Base-by-base conservation (phyloP, 1,140 invertebrate species). In the Platorchestia sp. region DNA sequence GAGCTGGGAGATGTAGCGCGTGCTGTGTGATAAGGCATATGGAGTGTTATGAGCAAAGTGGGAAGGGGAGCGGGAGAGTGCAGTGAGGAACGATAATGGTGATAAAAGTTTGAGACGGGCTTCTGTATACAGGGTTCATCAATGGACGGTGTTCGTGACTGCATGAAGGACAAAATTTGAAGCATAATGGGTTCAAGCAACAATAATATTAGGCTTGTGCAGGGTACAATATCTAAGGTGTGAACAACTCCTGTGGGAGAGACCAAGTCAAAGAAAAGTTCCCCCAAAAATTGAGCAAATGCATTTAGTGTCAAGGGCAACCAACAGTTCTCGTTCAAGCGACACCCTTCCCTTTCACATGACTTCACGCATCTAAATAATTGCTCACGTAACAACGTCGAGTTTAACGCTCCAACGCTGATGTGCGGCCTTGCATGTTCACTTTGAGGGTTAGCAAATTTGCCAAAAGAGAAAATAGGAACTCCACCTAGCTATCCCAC, bases 291-390 rank as follows among this genome's bases (percentile, higher is more conserved):
- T 75, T 75, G 3, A 93, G 45, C 40, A 44, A 47, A 93, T 47
- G 91, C 6, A 93, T 93, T 93, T 93, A 44, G 40, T 93, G 91
- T 93, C 91, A 93, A 93, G 91, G 91, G 45, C 91, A 93, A 27
- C 41, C 91, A 93, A 27, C 41, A 44, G 36, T 93, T 47, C 47
- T 93, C 41, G 91, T 93, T 19, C 45, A 45, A 93, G 45, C 44
- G 91, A 45, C 91, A 93, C 91, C 7, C 44, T 45, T 93, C 91
- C 91, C 91, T 47, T 42, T 93, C 91, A 93, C 91, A 93, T 93
- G 91, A 93, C 91, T 44, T 47, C 91, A 93, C 44, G 44, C 91
- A 45, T 93, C 40, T 93, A 93, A 93, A 93, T 93, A 93, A 93
- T 93, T 93, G 45, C 45, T 93, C 45, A 93, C 91, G 91, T 47